Percentiles rank a stretch among this genome's conserved stretches.
phyloP scores from a whole-genome alignment of 37 sponge, comb jelly and placozoan genomes.

The Tethya wilhelma region DNA sequence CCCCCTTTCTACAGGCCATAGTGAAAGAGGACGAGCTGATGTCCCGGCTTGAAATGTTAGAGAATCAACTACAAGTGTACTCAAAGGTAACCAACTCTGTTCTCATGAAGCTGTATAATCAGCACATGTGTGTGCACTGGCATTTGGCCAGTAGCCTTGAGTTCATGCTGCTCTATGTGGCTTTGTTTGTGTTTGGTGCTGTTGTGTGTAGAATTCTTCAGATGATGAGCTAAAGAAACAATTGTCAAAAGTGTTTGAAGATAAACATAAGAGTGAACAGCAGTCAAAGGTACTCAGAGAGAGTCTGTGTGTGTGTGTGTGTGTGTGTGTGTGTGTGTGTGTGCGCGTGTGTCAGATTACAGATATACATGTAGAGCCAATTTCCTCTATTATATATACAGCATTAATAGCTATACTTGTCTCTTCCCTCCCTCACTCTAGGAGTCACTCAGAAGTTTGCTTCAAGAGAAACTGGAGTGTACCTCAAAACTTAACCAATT shows the following conservation, averaged over 20 bases:
- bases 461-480: conserved; percentile 74
- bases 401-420: neutral
- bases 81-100: conserved; percentile 54
- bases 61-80: conserved; percentile 92
- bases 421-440: neutral
- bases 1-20: conserved; percentile 43
- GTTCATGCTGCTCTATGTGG: neutral
- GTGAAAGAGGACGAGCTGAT: conserved; percentile 96
- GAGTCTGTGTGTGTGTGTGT: too few relatives aligned
- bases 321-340: too few relatives aligned
- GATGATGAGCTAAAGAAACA: conserved; percentile 74
- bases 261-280: conserved; percentile 58
- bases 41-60: conserved; percentile 92
- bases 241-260: conserved; percentile 53
- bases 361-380: neutral
- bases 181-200: too few relatives aligned
- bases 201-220: conserved; percentile 35
- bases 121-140: neutral
- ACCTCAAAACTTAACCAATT: conserved; percentile 49
- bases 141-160: neutral
- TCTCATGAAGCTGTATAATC: neutral
- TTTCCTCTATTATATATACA: neutral
- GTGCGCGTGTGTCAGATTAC: too few relatives aligned
- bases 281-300: conserved; percentile 47
- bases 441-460: conserved; percentile 26